Evolutionary conservation across 2,797 vertebrate genomes (phyloP), one percentile per base, ranked within the genome.

Genomic region (Liparis tanakae): DNA sequence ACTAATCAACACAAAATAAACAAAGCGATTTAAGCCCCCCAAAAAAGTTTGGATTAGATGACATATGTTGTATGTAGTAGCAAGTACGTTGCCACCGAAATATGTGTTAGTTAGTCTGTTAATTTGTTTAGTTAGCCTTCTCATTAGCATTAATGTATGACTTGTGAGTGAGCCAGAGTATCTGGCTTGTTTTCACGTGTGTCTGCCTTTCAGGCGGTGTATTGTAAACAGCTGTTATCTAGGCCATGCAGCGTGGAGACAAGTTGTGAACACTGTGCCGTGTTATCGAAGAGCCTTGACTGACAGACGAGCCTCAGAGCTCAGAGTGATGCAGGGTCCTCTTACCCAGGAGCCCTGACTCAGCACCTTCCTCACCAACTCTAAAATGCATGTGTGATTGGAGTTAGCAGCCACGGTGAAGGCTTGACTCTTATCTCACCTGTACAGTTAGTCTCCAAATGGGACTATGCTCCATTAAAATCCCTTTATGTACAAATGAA

Each of bases 381-480:
- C 77, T 84, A 67, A 81, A 81, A 86, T 82, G 83, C 83, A 87
- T 80, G 80, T 88, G 86, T 75, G 72, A 82, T 74, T 22, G 63
- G 70, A 60, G 89, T 92, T 89, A 68, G 89, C 87, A 91, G 93
- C 89, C 57, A 36, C 1, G 39, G 63, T 6, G 70, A 82, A 78
- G 75, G 74, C 82, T 73, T 6, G 50, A 68, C 69, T 74, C 81
- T 80, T 78, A 78, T 89, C 71, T 74, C 36, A 67, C 85, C 70
- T 89, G 84, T 87, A 82, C 77, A 70, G 85, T 85, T 79, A 75
- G 78, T 78, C 81, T 88, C 85, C 83, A 88, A 88, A 85, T 62
- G 59, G 57, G 44, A 70, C 67, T 65, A 8, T 57, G 65, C 56
- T 59, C 64, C 73, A 72, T 91, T 76, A 83, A 84, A 81, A 82